These are phyloP conservation scores for Cheilosia grossa DNA, from an alignment of 2,888 invertebrate genomes.

Conservation along the genomic window DNA sequence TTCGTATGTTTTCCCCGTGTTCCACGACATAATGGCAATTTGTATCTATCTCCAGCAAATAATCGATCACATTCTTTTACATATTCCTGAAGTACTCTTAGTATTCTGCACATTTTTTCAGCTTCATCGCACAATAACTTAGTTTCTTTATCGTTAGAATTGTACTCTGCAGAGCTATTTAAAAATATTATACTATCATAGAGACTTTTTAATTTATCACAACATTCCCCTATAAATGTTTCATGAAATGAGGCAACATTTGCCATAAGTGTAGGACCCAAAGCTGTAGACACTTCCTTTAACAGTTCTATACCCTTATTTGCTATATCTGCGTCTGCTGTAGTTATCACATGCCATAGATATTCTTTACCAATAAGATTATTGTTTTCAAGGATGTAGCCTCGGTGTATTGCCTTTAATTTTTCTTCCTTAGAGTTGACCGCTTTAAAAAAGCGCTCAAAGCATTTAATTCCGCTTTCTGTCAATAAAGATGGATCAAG, in stretches of 20 bases:
- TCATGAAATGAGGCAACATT: conserved; percentile 93
- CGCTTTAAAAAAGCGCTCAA: conserved; percentile 87
- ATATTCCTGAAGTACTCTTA: conserved; percentile 97
- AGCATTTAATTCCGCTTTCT: conserved; percentile 97
- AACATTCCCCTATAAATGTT: conserved; percentile 95
- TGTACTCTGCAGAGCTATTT: conserved; percentile 67
- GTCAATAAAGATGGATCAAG: conserved; percentile 95
- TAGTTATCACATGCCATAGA: conserved; percentile 96
- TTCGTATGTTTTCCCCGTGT: conserved; percentile 95
- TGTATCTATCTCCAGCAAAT: conserved; percentile 93
- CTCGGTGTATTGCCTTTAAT: conserved; percentile 92
- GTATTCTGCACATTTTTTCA: conserved; percentile 94
- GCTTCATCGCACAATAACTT: conserved; percentile 84
- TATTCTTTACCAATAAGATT: conserved; percentile 98
- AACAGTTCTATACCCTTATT: conserved; percentile 95
- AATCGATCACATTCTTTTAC: conserved; percentile 96
- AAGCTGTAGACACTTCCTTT: conserved; percentile 96
- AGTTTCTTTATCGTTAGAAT: conserved; percentile 50
- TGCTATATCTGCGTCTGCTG: conserved; percentile 96
- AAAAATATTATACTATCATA: conserved; percentile 84
- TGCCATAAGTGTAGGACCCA: conserved; percentile 93
- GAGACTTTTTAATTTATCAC: conserved; percentile 93
- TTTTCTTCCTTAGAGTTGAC: conserved; percentile 98
- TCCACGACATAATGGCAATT: conserved; percentile 93
- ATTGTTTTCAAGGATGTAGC: conserved; percentile 94